These are phyloP conservation scores for Oppia nitens DNA, from an alignment of 1,140 invertebrate genomes.

Conservation along the genomic window DNA sequence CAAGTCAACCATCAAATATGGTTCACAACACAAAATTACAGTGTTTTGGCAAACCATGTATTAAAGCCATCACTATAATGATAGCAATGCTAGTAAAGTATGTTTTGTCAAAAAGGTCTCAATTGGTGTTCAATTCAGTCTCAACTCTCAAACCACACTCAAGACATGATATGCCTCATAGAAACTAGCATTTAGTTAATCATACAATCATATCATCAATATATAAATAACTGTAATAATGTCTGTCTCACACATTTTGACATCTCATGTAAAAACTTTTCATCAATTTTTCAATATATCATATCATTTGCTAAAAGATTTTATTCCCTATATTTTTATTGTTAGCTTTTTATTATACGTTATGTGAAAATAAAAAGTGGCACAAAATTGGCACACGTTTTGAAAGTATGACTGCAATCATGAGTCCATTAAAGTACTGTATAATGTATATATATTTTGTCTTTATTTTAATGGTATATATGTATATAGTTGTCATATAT, in stretches of 20 bases:
- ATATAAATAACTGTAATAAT: neutral
- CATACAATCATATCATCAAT: neutral
- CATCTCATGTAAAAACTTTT: neutral
- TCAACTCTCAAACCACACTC: neutral
- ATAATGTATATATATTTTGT: no score
- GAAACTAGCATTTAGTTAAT: no score
- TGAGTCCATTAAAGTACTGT: no score
- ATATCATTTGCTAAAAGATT: neutral
- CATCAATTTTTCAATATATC: neutral
- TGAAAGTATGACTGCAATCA: no score
- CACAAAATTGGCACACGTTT: neutral
- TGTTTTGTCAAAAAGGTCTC: neutral
- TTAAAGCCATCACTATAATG: neutral
- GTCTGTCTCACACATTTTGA: neutral
- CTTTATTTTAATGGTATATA: no score
- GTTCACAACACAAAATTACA: neutral
- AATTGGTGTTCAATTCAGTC: neutral
- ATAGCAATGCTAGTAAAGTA: neutral
- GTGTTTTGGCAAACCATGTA: neutral
- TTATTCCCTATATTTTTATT: neutral
- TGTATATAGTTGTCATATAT: neutral
- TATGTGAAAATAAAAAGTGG: no score
- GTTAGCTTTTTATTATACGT: no score
- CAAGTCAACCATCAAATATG: neutral
- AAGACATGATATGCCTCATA: neutral